phyloP scores from a whole-genome alignment of 2,888 invertebrate species.

The Tetramorium bicarinatum region DNA sequence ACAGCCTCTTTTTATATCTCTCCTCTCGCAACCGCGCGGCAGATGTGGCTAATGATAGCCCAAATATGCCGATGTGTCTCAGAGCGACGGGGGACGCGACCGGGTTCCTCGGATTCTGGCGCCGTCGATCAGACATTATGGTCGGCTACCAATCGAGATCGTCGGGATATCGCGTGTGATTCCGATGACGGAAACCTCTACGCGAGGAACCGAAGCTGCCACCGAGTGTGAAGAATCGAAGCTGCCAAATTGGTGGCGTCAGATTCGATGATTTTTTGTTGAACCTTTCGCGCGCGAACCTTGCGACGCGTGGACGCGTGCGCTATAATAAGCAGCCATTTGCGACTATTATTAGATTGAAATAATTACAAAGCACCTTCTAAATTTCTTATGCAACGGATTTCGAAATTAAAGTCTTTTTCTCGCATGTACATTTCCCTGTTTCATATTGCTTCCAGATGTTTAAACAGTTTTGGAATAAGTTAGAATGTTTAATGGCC shows the following conservation, averaged over 20 bases:
- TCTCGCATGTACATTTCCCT: not conserved
- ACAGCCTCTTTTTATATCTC: constrained; percentile 72
- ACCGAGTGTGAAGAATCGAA: constrained; percentile 18
- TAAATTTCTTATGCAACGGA: not conserved
- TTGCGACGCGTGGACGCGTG: constrained; percentile 25
- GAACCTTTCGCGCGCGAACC: constrained; percentile 19
- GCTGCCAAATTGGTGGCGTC: constrained; percentile 20
- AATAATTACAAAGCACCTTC: not conserved
- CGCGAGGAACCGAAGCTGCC: not conserved
- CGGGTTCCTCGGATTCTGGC: constrained; percentile 71
- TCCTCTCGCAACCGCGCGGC: constrained; percentile 75
- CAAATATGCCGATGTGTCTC: constrained; percentile 81
- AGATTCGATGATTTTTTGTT: constrained; percentile 10
- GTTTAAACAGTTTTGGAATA: not conserved
- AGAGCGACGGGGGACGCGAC: constrained; percentile 69
- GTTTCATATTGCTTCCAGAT: not conserved
- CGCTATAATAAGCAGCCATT: constrained; percentile 37
- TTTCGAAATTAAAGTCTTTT: not conserved
- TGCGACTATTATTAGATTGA: constrained; percentile 14
- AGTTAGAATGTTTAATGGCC: constrained; percentile 2
- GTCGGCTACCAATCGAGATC: constrained; percentile 55
- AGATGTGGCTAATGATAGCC: constrained; percentile 85
- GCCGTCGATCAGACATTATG: constrained; percentile 74
- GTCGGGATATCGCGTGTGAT: constrained; percentile 50
- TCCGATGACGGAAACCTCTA: constrained; percentile 41